Evolutionary conservation across 1,140 invertebrate species (phyloP), one percentile per base, ranked within the genome.

Genomic region (Lepidurus couesii): DNA sequence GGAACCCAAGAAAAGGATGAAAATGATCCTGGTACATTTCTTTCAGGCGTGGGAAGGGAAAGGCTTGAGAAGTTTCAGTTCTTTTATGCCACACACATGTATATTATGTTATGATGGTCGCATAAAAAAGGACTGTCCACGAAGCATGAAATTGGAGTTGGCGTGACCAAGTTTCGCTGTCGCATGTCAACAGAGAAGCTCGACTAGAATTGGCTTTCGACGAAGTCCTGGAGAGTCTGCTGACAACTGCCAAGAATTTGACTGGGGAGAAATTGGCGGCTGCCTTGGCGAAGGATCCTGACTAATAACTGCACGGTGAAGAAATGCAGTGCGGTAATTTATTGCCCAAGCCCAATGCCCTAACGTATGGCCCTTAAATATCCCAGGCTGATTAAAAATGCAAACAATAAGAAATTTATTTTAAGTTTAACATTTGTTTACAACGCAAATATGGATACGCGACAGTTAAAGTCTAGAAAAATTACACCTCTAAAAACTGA

Each of bases 131-230:
- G n/a, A 4, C 21, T 65, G 53, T 65, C 53, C 53, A 10, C 53
- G 16, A 21, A 65, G 53, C 53, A 16, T 65, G 53, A 21, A 65
- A 65, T 65, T 65, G 13, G 21, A 65, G 53, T 21, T 65, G 21
- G 53, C 53, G 53, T 65, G 53, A 65, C 53, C 13, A 65, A 65
- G 21, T 65, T 65, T 65, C 53, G 53, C 53, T 65, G 53, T 65
- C 53, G 21, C 53, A 65, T n/a, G 53, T 65, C 53, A 13, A 21
- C 16, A 65, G 53, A 65, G 8, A 65, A n/a, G 16, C 16, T 65
- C 4, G 34, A 34, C 34, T 34, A 34, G 53, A 65, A 65, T 65
- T 21, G 53, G 53, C 53, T 21, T 65, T 65, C 13, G 53, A 7
- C 21, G 53, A 65, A 13, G 53, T 65, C 21, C 53, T 13, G 16